These are phyloP conservation scores for Boloria euphrosyne DNA, from an alignment of 2,888 invertebrate genomes.

Conservation along the genomic window DNA sequence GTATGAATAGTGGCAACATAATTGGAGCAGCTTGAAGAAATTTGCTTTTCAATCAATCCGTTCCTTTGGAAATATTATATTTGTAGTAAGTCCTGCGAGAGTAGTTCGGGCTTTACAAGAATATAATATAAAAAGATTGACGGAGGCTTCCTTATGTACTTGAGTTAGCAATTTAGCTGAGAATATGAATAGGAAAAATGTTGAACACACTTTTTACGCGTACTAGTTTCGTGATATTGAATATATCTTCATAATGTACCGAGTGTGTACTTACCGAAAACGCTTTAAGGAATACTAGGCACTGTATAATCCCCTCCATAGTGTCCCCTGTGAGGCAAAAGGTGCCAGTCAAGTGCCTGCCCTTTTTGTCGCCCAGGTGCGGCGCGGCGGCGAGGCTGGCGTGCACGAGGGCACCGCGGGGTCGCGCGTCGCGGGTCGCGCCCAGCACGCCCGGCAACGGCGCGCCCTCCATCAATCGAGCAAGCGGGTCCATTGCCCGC, in stretches of 20 bases:
- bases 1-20: slow-evolving; percentile 19
- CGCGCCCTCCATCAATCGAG: slow-evolving; percentile 90
- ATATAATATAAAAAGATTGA: slow-evolving; percentile 16
- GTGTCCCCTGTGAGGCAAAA: slow-evolving; percentile 95
- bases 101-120: slow-evolving; percentile 12
- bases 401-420: slow-evolving; percentile 88
- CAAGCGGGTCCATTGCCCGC: slow-evolving; percentile 89
- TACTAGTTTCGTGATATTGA: too few relatives aligned
- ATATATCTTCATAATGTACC: too few relatives aligned
- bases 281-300: slow-evolving; percentile 94
- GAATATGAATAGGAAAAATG: slow-evolving; percentile 4
- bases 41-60: slow-evolving; percentile 22
- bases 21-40: slow-evolving; percentile 21
- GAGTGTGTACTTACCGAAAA: slow-evolving; percentile 89
- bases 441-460: slow-evolving; percentile 83
- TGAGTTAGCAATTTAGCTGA: neutral
- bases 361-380: slow-evolving; percentile 86
- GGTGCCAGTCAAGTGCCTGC: slow-evolving; percentile 92
- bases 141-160: slow-evolving; percentile 12
- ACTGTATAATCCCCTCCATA: slow-evolving; percentile 96
- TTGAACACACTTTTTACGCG: slow-evolving; percentile 40
- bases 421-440: slow-evolving; percentile 80
- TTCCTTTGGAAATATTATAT: slow-evolving; percentile 28
- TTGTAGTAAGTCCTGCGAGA: slow-evolving; percentile 20
- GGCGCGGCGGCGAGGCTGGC: slow-evolving; percentile 89